phyloP scores from a whole-genome alignment of 2,888 invertebrate genomes.

The Chymomyza fuscimana region DNA sequence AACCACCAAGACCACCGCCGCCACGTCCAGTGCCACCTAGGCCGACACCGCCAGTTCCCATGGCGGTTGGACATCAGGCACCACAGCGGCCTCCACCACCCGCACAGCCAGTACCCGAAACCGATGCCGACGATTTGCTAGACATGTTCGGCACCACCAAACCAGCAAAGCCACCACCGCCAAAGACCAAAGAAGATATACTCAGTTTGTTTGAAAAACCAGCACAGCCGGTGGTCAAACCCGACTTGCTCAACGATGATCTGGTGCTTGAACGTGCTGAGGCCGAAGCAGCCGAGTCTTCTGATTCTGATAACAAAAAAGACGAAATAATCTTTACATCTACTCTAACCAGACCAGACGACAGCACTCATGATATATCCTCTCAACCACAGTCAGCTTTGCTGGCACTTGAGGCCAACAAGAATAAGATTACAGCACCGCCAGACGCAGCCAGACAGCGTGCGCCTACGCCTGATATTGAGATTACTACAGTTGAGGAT shows the following conservation, averaged over 20 bases:
- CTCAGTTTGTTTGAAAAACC: constrained; percentile 82
- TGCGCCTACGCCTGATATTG: constrained; percentile 79
- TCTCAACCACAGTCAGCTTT: constrained; percentile 78
- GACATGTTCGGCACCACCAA: constrained; percentile 81
- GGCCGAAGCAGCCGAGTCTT: constrained; percentile 21
- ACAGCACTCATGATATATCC: constrained; percentile 77
- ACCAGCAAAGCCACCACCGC: constrained; percentile 81
- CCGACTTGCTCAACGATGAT: constrained; percentile 83
- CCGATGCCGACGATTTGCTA: constrained; percentile 81
- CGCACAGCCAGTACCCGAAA: constrained; percentile 35
- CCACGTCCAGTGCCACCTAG: constrained; percentile 78
- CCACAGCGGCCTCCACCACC: constrained; percentile 76
- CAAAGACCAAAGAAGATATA: constrained; percentile 83
- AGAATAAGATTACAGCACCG: constrained; percentile 71
- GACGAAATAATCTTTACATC: constrained; percentile 76
- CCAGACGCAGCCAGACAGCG: constrained; percentile 65
- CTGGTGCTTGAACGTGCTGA: constrained; percentile 69
- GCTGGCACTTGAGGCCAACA: constrained; percentile 34
- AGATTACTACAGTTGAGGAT: constrained; percentile 79
- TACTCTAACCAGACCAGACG: constrained; percentile 76
- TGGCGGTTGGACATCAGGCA: constrained; percentile 51
- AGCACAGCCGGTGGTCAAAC: constrained; percentile 77
- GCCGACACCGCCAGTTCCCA: constrained; percentile 73
- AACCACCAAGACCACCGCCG: constrained; percentile 80
- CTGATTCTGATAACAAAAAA: constrained; percentile 21